Evolutionary conservation across 2,888 invertebrate genomes (phyloP).

Genomic region (Cantharis nigra): DNA sequence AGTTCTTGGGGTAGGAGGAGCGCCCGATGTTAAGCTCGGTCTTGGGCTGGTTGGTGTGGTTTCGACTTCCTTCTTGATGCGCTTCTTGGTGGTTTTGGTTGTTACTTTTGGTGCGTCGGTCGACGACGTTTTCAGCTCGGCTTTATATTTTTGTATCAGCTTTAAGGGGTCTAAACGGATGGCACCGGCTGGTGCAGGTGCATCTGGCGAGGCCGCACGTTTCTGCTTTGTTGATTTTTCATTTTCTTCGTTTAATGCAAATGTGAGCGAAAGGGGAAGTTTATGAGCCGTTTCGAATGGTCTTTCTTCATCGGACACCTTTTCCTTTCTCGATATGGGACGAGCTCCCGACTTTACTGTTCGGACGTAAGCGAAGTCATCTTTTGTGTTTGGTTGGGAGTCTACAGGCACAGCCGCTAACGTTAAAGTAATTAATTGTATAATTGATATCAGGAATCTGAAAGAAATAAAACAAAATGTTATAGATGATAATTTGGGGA

Average conservation of each 20-base stretch:
- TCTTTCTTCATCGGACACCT: constrained; percentile 41
- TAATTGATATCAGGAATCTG: constrained; percentile 42
- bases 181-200: constrained; percentile 54
- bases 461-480: constrained; percentile 23
- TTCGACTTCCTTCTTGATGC: constrained; percentile 45
- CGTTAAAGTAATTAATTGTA: constrained; percentile 23
- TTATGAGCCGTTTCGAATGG: constrained; percentile 76
- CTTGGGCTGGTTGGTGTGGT: constrained; percentile 58
- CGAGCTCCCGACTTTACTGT: constrained; percentile 49
- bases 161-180: constrained; percentile 49
- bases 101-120: constrained; percentile 27
- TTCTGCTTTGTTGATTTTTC: constrained; percentile 33
- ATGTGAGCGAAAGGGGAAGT: constrained; percentile 60
- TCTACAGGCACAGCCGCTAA: constrained; percentile 62
- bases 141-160: constrained; percentile 47
- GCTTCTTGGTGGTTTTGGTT: constrained; percentile 24
- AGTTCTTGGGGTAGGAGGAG: constrained; percentile 50
- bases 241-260: constrained; percentile 46
- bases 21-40: constrained; percentile 62
- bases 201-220: constrained; percentile 45
- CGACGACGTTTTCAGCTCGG: constrained; percentile 43
- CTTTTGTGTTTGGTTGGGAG: constrained; percentile 67
- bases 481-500: not conserved
- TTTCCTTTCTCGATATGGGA: constrained; percentile 50
- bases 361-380: constrained; percentile 70